Evolutionary conservation across 2,888 invertebrate genomes (phyloP), one percentile per base, ranked within the genome.

Genomic region (Meteorus cinctellus): DNA sequence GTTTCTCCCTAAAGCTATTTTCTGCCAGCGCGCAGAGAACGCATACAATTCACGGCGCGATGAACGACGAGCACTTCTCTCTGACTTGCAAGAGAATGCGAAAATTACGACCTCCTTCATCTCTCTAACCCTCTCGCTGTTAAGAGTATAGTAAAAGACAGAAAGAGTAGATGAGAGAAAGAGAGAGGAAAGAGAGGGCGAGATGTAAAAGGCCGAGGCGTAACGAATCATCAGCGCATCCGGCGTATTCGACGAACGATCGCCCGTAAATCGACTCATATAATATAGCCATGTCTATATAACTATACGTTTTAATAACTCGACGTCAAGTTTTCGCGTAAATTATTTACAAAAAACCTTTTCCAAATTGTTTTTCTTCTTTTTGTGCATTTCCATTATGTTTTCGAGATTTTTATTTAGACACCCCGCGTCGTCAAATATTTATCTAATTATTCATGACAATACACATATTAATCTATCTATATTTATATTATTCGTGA

Each of bases 181-280:
- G 76, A 76, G 76, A 79, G 80, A 79, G 79, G 79, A 80, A 80
- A 74, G 78, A 76, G 77, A 79, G 82, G 83, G 83, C 79, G 83
- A 84, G 84, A 81, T 82, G 77, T 76, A 77, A 77, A 74, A 55
- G 55, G 65, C 77, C 68, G 72, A 76, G 69, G 70, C 73, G 72
- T 74, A 76, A 72, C 67, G 71, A 72, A 72, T 76, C 65, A 62
- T 66, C 76, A 72, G 78, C 74, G 78, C 77, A 78, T 81, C 79
- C 84, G 80, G 81, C 74, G 81, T 84, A 84, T 85, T 85, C 83
- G 82, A 82, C 83, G 81, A 85, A 85, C 84, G 84, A 84, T 84
- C 84, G 82, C 81, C 84, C 86, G 84, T 86, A 86, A 86, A 86
- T 86, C 80, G 77, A 77, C 72, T 62, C 62, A 45, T 63, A 62